Conservation (phyloP, 2,113 vertebrate genomes). For the Plectropomus leopardus region DNA sequence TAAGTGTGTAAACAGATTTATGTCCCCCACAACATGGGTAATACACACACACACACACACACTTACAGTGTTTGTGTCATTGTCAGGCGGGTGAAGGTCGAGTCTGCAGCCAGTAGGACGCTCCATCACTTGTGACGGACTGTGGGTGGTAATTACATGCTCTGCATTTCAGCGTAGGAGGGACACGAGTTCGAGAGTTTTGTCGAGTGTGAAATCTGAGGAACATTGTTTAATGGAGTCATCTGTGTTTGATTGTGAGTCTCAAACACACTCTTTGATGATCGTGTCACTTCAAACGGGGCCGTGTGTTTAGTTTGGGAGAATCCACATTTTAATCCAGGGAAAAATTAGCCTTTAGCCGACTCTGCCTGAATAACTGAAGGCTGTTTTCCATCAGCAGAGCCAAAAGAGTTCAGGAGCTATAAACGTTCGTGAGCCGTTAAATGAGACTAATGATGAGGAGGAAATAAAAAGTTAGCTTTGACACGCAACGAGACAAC, state of each 20-base stretch:
- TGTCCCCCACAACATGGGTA: no score
- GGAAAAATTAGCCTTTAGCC: background rate
- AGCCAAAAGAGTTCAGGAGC: background rate
- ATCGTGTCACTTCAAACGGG: background rate
- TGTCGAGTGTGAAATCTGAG: conserved; percentile 4
- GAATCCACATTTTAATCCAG: background rate
- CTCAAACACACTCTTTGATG: background rate
- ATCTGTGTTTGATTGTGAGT: conserved; percentile 8
- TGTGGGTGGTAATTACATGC: conserved; percentile 27
- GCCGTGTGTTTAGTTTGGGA: background rate
- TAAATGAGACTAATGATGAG: conserved; percentile 1
- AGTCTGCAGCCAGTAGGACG: background rate
- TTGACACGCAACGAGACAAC: background rate
- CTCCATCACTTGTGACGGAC: background rate
- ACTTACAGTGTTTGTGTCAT: background rate
- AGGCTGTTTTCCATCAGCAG: background rate
- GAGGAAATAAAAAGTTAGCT: background rate
- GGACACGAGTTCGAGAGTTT: background rate
- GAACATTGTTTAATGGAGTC: background rate
- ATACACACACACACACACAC: conserved; percentile 2
- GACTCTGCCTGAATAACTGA: background rate
- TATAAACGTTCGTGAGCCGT: background rate
- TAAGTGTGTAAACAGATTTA: no score
- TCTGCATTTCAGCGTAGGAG: background rate
- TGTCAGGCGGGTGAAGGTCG: background rate